Conservation (phyloP, 2,113 vertebrate genomes). For the Strix uralensis region DNA sequence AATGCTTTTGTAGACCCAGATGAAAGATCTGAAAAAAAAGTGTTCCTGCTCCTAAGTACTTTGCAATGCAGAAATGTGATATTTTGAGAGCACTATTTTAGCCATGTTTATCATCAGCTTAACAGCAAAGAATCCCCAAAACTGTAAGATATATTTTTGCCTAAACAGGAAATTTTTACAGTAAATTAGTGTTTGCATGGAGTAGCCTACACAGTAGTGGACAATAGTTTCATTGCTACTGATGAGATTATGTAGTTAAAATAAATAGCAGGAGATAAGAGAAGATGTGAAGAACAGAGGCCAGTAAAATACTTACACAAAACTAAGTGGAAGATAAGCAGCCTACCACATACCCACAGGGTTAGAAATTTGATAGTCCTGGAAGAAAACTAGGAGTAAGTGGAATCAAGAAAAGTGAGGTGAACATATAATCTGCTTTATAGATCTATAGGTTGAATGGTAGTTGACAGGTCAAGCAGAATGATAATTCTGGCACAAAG, state of each 20-base stretch:
- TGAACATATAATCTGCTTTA: neutral
- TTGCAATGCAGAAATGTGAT: neutral
- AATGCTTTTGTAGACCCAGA: neutral
- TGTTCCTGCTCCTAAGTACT: neutral
- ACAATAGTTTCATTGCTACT: neutral
- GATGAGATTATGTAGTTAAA: neutral
- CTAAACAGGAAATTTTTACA: neutral
- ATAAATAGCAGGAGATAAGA: neutral
- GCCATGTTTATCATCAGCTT: neutral
- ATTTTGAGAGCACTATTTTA: neutral
- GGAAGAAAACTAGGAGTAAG: neutral
- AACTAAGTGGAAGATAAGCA: neutral
- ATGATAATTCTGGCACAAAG: neutral
- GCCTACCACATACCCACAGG: neutral
- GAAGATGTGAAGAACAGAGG: neutral
- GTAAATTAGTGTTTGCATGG: neutral
- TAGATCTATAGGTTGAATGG: neutral
- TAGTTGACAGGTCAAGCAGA: neutral
- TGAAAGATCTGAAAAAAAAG: neutral
- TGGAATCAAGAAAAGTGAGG: neutral
- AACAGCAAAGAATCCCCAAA: neutral
- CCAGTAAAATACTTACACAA: neutral
- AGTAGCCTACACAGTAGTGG: neutral
- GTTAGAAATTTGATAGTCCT: neutral
- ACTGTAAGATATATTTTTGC: fast-evolving